These are phyloP conservation scores for Sakesphorus luctuosus DNA, from an alignment of 2,113 vertebrate species.

Conservation along the genomic window DNA sequence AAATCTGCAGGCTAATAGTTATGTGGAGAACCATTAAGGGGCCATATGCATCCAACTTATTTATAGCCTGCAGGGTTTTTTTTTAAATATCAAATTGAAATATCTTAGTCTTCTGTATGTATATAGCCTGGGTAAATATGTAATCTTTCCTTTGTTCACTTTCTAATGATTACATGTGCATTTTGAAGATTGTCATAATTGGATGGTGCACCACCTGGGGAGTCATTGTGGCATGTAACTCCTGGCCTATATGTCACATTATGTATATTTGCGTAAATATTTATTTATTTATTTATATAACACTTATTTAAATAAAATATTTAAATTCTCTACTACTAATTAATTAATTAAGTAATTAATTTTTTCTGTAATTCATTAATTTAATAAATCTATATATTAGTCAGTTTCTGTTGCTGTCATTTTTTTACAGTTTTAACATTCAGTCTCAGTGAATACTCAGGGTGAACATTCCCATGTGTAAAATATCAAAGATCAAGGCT, in stretches of 20 bases:
- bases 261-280: neutral
- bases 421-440: neutral
- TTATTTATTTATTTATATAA: neutral
- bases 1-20: constrained; percentile 27
- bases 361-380: neutral
- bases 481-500: neutral
- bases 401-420: neutral
- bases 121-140: neutral
- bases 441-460: neutral
- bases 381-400: neutral
- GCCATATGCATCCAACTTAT: neutral
- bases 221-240: neutral
- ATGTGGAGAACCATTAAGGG: neutral
- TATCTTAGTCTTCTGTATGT: neutral
- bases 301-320: neutral
- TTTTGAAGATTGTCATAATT: neutral
- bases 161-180: neutral
- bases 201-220: neutral
- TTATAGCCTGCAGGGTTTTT: neutral
- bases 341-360: neutral
- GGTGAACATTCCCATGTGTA: neutral
- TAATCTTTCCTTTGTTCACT: neutral
- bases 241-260: neutral
- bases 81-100: neutral
- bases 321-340: neutral